phyloP scores from a whole-genome alignment of 2,113 vertebrate species.

The Salvelinus fontinalis region DNA sequence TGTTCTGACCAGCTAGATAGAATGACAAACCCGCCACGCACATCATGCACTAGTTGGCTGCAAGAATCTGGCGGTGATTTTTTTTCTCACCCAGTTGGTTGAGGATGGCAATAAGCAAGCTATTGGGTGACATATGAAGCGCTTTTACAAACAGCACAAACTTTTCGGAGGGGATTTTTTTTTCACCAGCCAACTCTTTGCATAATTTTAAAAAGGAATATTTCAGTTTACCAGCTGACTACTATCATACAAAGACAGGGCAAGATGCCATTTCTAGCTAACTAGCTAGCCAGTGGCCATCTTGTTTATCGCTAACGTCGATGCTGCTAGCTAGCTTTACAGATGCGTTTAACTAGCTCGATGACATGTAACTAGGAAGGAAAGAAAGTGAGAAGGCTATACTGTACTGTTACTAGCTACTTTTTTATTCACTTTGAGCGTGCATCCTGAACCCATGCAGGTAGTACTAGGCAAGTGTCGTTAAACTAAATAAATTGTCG shows the following conservation, averaged over 20 bases:
- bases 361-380: constrained; percentile 28
- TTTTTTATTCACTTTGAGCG: constrained; percentile 25
- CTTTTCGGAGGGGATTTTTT: background rate
- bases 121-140: background rate
- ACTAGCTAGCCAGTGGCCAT: constrained; percentile 75
- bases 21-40: constrained; percentile 51
- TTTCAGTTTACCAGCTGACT: background rate
- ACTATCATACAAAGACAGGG: constrained; percentile 65
- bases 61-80: constrained; percentile 44
- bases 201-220: no score
- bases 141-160: background rate
- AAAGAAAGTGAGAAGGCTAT: constrained; percentile 36
- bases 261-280: constrained; percentile 59
- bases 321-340: constrained; percentile 16
- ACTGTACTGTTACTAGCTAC: background rate
- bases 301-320: constrained; percentile 70
- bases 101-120: background rate
- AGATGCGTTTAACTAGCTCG: constrained; percentile 7
- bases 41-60: constrained; percentile 28
- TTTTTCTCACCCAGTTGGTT: constrained; percentile 12
- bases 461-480: no score
- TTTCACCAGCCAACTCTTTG: constrained; percentile 4
- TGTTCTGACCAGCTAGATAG: constrained; percentile 24
- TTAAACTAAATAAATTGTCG: constrained; percentile 39
- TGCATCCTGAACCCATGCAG: constrained; percentile 1